Percentiles rank a stretch among this genome's conserved stretches.
phyloP scores from a whole-genome alignment of 2,888 invertebrate genomes.

The Drosophila greeni region DNA sequence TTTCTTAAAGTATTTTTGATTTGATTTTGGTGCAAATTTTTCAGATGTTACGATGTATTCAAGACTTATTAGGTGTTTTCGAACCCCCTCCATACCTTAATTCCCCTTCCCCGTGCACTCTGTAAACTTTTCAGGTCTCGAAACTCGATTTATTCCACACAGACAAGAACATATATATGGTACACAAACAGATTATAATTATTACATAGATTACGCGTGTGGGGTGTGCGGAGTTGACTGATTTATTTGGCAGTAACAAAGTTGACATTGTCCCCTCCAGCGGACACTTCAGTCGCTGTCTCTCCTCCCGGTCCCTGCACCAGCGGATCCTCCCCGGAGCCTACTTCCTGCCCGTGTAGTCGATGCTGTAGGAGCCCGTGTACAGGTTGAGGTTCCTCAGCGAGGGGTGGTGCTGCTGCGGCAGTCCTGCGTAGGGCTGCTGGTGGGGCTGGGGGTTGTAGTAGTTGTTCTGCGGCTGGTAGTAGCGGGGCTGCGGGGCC shows the following conservation, averaged over 20 bases:
- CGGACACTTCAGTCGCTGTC: slow-evolving; percentile 66
- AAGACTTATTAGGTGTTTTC: background rate
- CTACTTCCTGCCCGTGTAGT: slow-evolving; percentile 83
- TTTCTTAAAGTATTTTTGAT: background rate
- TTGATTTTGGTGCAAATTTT: background rate
- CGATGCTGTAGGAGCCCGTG: slow-evolving; percentile 88
- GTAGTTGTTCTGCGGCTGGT: slow-evolving; percentile 70
- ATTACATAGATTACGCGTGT: slow-evolving; percentile 36
- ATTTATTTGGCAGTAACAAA: slow-evolving; percentile 70
- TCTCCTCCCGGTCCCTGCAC: slow-evolving; percentile 18
- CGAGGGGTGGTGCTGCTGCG: slow-evolving; percentile 86
- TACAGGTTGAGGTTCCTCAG: slow-evolving; percentile 84
- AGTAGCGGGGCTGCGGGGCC: slow-evolving; percentile 71
- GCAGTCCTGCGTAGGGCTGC: slow-evolving; percentile 79
- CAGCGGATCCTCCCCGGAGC: background rate
- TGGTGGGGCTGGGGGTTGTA: slow-evolving; percentile 72
- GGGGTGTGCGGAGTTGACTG: slow-evolving; percentile 65
- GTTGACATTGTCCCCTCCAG: slow-evolving; percentile 61
- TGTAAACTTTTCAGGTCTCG: slow-evolving; percentile 30
- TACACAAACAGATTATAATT: slow-evolving; percentile 33
- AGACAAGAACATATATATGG: slow-evolving; percentile 37
- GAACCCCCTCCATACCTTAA: background rate
- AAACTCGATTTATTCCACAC: slow-evolving; percentile 44
- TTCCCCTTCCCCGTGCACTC: background rate
- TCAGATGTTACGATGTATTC: background rate